A percentile compares a stretch with the other conserved stretches of the same genome.
These are phyloP conservation scores for Nibea coibor DNA, from an alignment of 2,113 vertebrate genomes.

Conservation along the genomic window DNA sequence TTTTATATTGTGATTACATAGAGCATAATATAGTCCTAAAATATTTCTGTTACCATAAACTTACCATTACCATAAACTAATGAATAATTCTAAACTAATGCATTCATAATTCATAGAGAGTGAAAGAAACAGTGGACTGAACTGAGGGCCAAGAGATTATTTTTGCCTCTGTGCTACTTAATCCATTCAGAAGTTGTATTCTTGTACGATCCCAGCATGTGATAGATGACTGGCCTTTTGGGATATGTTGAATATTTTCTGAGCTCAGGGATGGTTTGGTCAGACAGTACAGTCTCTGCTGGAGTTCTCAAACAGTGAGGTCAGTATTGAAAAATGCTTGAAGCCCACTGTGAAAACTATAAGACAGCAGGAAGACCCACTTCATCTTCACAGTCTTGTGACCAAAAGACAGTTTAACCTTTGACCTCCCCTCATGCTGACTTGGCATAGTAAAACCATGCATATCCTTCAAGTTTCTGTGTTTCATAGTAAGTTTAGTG, in stretches of 20 bases:
- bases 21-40: no score
- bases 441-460: neutral
- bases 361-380: neutral
- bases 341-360: slow-evolving; percentile 16
- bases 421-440: slow-evolving; percentile 45
- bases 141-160: no score
- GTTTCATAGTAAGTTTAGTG: neutral
- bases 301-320: neutral
- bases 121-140: no score
- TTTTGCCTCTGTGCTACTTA: neutral
- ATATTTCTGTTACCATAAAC: no score
- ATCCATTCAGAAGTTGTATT: neutral
- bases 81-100: no score
- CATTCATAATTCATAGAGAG: no score
- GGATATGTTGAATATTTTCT: neutral
- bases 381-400: slow-evolving; percentile 20
- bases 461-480: neutral
- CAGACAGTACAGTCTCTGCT: neutral
- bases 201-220: no score
- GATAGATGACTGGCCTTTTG: neutral
- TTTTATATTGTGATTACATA: no score
- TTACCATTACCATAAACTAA: no score
- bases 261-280: neutral
- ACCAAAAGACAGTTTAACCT: slow-evolving; percentile 44
- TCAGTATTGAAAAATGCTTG: neutral